Evolutionary conservation across 2,113 vertebrate genomes (phyloP).

Genomic region (Xenus cinereus): DNA sequence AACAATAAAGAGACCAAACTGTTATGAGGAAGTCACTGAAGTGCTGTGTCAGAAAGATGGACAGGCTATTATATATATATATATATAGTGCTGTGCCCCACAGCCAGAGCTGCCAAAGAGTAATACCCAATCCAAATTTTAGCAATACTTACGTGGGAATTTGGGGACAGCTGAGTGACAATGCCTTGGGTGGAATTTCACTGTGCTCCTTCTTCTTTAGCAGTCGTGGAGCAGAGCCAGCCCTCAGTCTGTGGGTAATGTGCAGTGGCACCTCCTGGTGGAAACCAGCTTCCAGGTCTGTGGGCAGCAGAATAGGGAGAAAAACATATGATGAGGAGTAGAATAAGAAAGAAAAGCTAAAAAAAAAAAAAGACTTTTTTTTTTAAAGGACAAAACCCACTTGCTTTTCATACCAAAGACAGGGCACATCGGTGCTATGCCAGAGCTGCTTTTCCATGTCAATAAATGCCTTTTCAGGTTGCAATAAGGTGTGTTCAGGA

Average conservation of each 20-base stretch:
- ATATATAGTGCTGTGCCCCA: not conserved
- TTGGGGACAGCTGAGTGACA: not conserved
- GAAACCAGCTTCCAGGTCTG: not conserved
- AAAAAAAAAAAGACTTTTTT: not conserved
- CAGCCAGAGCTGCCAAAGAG: not conserved
- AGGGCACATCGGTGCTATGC: not conserved
- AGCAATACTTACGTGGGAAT: not conserved
- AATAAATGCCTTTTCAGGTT: not conserved
- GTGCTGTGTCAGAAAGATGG: not conserved
- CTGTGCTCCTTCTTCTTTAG: not conserved
- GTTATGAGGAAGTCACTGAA: slow-evolving; percentile 3
- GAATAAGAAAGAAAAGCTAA: not conserved
- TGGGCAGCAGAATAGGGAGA: not conserved
- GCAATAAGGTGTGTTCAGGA: not conserved
- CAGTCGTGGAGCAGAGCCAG: not conserved
- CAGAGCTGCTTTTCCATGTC: not conserved
- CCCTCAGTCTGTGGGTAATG: fast-evolving
- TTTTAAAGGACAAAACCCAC: not conserved
- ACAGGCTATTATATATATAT: not conserved
- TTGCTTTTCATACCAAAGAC: not conserved
- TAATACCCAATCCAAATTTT: not conserved
- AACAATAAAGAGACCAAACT: slow-evolving; percentile 32
- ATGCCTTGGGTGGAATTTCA: not conserved
- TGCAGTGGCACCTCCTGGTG: not conserved
- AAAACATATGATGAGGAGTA: not conserved